phyloP scores from a whole-genome alignment of 2,113 vertebrate species.

The Cacatua alba region DNA sequence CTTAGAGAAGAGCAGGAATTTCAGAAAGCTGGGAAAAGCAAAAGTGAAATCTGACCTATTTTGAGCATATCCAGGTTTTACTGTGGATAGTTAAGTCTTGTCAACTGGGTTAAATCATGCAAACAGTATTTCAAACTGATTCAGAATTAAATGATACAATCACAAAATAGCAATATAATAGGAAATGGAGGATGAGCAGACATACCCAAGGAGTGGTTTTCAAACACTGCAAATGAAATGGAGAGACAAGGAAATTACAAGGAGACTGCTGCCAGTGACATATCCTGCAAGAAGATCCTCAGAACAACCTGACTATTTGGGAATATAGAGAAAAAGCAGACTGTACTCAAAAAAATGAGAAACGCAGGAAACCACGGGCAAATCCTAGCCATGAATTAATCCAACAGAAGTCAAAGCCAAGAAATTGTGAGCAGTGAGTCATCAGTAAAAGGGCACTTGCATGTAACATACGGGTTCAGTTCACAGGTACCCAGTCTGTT shows the following conservation, averaged over 20 bases:
- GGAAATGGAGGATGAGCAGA: background rate
- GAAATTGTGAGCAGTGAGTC: conserved; percentile 41
- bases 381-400: conserved; percentile 38
- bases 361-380: background rate
- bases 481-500: conserved; percentile 62
- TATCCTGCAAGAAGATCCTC: background rate
- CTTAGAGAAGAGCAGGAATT: background rate
- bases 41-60: background rate
- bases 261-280: background rate
- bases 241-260: background rate
- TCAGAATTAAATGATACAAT: background rate
- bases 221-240: background rate
- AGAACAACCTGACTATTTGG: background rate
- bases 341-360: background rate
- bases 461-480: conserved; percentile 60
- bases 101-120: background rate
- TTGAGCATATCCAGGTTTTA: background rate
- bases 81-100: background rate
- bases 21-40: background rate
- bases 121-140: background rate
- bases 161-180: background rate
- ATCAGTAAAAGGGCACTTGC: conserved; percentile 55
- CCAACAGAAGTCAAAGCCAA: conserved; percentile 45
- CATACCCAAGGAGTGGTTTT: background rate
- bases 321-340: background rate